A percentile compares a stretch with the other conserved stretches of the same genome.
Conservation (phyloP, 2,888 invertebrate genomes). For the Callinectes sapidus region DNA sequence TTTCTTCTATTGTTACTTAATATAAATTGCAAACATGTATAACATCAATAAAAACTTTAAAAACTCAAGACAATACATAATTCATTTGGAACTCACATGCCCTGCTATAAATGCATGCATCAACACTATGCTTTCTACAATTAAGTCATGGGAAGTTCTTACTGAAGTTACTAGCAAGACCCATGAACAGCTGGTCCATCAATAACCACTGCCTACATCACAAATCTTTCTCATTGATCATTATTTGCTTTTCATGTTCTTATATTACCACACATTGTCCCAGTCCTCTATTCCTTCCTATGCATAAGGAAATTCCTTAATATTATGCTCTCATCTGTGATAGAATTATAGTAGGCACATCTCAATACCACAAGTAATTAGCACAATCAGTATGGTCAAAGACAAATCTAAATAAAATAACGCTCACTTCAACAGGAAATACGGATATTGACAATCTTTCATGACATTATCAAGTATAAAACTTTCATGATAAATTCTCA, state of each 20-base stretch:
- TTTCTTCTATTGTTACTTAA: background rate
- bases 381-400: too few relatives aligned
- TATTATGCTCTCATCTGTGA: background rate
- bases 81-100: background rate
- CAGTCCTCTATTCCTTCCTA: too few relatives aligned
- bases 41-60: background rate
- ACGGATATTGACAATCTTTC: too few relatives aligned
- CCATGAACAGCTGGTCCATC: too few relatives aligned
- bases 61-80: background rate
- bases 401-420: constrained; percentile 49
- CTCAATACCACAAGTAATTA: background rate
- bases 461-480: too few relatives aligned
- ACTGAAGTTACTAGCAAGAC: too few relatives aligned
- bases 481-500: constrained; percentile 44
- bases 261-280: too few relatives aligned
- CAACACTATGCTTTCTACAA: background rate
- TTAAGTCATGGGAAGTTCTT: too few relatives aligned
- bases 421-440: too few relatives aligned
- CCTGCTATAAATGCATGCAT: background rate
- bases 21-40: background rate
- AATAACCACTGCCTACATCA: too few relatives aligned
- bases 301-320: background rate
- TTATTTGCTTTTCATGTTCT: too few relatives aligned
- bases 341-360: background rate
- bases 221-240: too few relatives aligned